Evolutionary conservation across 2,888 invertebrate genomes (phyloP), one percentile per base, ranked within the genome.

Genomic region (Arrhopalites spinosus): DNA sequence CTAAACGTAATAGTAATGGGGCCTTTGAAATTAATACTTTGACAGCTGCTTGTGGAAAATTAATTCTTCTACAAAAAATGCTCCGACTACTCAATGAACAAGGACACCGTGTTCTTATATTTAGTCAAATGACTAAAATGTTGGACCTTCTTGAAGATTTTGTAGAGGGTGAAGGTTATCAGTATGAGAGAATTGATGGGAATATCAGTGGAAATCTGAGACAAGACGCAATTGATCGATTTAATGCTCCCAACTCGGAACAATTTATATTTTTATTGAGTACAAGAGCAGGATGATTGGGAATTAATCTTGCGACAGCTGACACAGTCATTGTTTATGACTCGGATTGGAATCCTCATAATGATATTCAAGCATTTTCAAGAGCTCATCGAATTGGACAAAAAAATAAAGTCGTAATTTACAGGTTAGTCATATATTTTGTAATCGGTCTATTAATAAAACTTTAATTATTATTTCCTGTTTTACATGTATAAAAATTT

Each of bases 61-160:
- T 99, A 77, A 92, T 97, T 1, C 88, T 99, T 36, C 88, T 99
- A 59, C 90, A 93, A 25, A 97, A 93, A 87, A 99, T 99, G 98
- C 86, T 99, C 81, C 91, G 89, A 83, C 92, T 90, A 84, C 88
- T 99, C 3, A 92, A 95, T 83, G 92, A 93, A 64, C 93, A 94
- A 84, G 97, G 96, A 0, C 99, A 99, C 87, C 85, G 98, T 84
- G 98, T 99, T 1, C 88, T 99, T 53, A 98, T 99, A 81, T 99
- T 99, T 89, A 99, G 98, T 0, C 99, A 98, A 88, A 99, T 99
- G 99, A 99, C 98, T 13, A 97, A 96, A 87, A 96, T 99, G 97
- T 90, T 99, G 86, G 99, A 99, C 85, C 93, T 99, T 76, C 87
- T 99, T n/a, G 99, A 99, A 87, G 99, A 99, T 87, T 99, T 96